Conservation (phyloP, 2,113 vertebrate genomes). For the Phylloscopus whistleri region DNA sequence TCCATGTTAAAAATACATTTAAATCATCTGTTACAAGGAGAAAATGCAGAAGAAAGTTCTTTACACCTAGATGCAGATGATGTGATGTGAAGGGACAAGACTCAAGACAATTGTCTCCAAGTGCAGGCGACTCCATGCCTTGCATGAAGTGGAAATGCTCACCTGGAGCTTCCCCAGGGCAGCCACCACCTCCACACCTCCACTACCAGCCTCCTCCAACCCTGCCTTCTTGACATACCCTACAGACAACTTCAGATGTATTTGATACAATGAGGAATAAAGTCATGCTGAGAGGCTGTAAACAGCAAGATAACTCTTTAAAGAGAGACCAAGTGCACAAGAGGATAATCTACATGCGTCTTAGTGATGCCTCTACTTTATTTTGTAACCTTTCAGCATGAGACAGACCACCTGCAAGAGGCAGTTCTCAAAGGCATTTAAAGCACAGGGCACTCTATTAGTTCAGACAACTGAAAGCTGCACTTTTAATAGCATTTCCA, state of each 20-base stretch:
- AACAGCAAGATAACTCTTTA: background rate
- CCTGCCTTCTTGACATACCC: background rate
- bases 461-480: background rate
- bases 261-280: background rate
- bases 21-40: background rate
- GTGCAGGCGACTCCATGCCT: background rate
- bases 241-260: background rate
- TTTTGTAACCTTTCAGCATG: background rate
- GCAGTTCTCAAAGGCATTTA: background rate
- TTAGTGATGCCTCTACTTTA: background rate
- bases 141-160: background rate
- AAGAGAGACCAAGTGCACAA: background rate
- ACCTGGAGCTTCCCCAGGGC: background rate
- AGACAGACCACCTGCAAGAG: background rate
- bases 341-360: background rate
- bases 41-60: background rate
- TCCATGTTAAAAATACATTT: background rate
- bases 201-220: background rate
- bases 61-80: background rate
- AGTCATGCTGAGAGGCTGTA: background rate
- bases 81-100: background rate
- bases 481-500: background rate
- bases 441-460: background rate
- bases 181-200: background rate
- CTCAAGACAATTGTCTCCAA: background rate